Evolutionary conservation across 2,888 invertebrate species (phyloP).

Genomic region (Nipponacmea schrenckii): DNA sequence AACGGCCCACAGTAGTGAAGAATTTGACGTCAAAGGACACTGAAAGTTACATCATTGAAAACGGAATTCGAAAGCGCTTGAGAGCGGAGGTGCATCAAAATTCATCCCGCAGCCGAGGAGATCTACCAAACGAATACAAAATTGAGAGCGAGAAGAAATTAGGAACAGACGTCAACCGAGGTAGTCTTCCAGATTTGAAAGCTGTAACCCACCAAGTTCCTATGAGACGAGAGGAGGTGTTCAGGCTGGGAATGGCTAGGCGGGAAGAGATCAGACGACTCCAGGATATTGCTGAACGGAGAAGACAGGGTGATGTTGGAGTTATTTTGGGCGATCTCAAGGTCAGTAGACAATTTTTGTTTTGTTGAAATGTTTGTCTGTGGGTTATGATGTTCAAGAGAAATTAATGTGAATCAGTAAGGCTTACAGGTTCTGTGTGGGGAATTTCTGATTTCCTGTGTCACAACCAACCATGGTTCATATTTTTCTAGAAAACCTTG

Average conservation of each 20-base stretch:
- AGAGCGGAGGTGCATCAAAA: constrained; percentile 51
- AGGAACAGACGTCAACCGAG: constrained; percentile 67
- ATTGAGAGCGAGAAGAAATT: constrained; percentile 71
- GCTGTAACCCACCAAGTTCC: constrained; percentile 76
- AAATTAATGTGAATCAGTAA: no score
- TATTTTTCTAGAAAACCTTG: no score
- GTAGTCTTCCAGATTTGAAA: constrained; percentile 89
- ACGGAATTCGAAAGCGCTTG: constrained; percentile 65
- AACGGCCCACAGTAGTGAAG: constrained; percentile 58
- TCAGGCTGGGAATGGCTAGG: constrained; percentile 74
- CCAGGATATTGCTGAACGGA: constrained; percentile 73
- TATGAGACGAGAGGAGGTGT: constrained; percentile 95
- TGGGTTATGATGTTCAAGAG: no score
- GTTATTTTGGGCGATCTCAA: constrained; percentile 65
- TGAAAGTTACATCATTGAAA: constrained; percentile 66
- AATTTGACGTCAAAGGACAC: constrained; percentile 52
- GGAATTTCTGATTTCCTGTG: no score
- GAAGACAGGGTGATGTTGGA: constrained; percentile 64
- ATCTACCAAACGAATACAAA: constrained; percentile 75
- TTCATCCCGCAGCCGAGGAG: constrained; percentile 23
- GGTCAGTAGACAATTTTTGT: constrained; percentile 43
- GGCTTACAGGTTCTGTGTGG: no score
- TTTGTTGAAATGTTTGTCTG: not conserved
- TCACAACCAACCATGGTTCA: no score
- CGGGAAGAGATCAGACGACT: constrained; percentile 93